Evolutionary conservation across 2,797 vertebrate genomes (phyloP), one percentile per base, ranked within the genome.

Genomic region (Psittacula echo): DNA sequence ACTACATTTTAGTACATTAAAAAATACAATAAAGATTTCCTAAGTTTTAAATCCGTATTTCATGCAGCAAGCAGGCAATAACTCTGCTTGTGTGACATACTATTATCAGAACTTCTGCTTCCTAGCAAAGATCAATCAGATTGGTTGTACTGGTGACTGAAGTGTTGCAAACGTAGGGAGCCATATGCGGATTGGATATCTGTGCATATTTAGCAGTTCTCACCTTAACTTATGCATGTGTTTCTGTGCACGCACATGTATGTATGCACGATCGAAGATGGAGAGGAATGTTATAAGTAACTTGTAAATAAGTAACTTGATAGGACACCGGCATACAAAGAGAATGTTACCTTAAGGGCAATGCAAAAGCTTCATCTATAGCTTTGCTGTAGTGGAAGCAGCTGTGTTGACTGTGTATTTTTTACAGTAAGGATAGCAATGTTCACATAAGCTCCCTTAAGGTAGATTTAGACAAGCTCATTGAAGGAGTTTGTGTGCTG

Each of bases 1-100:
- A 78, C 60, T 93, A 45, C 83, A 85, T 95, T 94, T 94, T 78
- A 92, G 74, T 80, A 75, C 89, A 87, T 92, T 94, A 91, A 94
- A 97, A 94, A 85, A 87, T 73, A 91, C 29, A 37, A 50, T 41
- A 73, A 87, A 34, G 75, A 54, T 32, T 51, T 87, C 34, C 32
- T 67, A 84, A 76, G 75, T 87, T 97, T 95, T 85, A 83, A 92
- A 91, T 87, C 65, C 50, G 8, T 62, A 34, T 92, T 96, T 89
- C 60, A 72, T 88, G 87, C 60, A 80, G 29, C 12, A 85, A 78
- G 14, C 29, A 67, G 32, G 21, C 26, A 73, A 61, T 42, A 73
- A 42, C 20, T 14, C 39, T 61, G 5, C 56, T 74, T 74, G 37
- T 56, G 26, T 64, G 21, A 56, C 39, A 23, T 45, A 42, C 29